Evolutionary conservation across 2,888 invertebrate genomes (phyloP).

Genomic region (Subacronicta megacephala): DNA sequence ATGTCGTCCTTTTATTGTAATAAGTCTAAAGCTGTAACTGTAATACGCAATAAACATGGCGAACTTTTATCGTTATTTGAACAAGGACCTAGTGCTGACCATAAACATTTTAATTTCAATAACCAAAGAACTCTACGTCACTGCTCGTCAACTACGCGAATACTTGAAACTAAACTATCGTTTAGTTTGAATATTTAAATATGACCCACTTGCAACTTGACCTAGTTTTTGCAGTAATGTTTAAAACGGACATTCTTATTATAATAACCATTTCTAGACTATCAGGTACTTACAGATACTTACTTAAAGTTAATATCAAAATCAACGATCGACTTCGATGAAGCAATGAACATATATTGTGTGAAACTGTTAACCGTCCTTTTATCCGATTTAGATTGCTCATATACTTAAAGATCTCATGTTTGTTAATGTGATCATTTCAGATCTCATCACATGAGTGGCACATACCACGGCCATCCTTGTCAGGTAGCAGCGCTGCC

Average conservation of each 20-base stretch:
- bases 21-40: too few relatives aligned
- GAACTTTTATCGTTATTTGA: slow-evolving; percentile 66
- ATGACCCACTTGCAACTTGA: slow-evolving; percentile 44
- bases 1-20: slow-evolving; percentile 66
- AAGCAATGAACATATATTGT: too few relatives aligned
- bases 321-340: too few relatives aligned
- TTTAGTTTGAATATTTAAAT: slow-evolving; percentile 41
- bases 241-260: slow-evolving; percentile 23
- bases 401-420: slow-evolving; percentile 2
- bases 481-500: slow-evolving; percentile 86
- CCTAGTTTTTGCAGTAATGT: slow-evolving; percentile 44
- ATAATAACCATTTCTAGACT: slow-evolving; percentile 25
- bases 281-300: slow-evolving; percentile 11
- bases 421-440: slow-evolving; percentile 51
- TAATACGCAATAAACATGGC: too few relatives aligned
- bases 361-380: too few relatives aligned
- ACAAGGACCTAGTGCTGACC: slow-evolving; percentile 57
- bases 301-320: slow-evolving; percentile 3
- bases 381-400: too few relatives aligned
- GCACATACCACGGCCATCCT: slow-evolving; percentile 96
- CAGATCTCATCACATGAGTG: slow-evolving; percentile 88
- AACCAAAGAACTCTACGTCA: slow-evolving; percentile 16
- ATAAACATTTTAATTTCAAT: slow-evolving; percentile 25
- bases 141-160: slow-evolving; percentile 18
- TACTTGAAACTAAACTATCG: slow-evolving; percentile 18